A percentile compares a stretch with the other conserved stretches of the same genome.
phyloP scores from a whole-genome alignment of 2,888 invertebrate genomes.

The Synanthedon myopaeformis region DNA sequence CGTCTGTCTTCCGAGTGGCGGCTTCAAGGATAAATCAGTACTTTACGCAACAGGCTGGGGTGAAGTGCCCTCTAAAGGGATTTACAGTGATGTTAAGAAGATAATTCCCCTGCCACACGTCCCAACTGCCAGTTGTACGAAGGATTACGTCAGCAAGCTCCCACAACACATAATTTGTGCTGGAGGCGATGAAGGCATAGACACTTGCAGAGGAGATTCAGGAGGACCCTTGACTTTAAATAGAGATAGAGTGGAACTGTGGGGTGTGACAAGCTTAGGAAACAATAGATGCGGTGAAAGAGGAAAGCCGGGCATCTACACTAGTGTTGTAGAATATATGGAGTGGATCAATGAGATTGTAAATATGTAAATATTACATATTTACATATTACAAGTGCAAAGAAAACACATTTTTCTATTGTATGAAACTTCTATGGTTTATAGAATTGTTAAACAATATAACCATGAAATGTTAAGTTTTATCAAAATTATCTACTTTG shows the following conservation, averaged over 20 bases:
- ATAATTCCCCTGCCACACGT: slow-evolving; percentile 28
- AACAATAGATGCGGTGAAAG: slow-evolving; percentile 26
- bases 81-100: slow-evolving; percentile 30
- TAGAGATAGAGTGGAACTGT: slow-evolving; percentile 20
- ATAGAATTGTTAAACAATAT: too few species aligned
- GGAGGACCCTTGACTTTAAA: slow-evolving; percentile 35
- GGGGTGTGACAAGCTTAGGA: slow-evolving; percentile 37
- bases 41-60: slow-evolving; percentile 39
- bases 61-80: slow-evolving; percentile 14
- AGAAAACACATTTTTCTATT: background rate
- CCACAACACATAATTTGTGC: slow-evolving; percentile 33
- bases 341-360: slow-evolving; percentile 23
- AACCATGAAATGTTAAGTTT: too few species aligned
- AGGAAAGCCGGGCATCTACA: slow-evolving; percentile 35
- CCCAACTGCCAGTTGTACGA: slow-evolving; percentile 16
- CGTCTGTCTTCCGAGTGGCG: slow-evolving; percentile 28
- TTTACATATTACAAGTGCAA: too few species aligned
- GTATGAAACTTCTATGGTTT: too few species aligned
- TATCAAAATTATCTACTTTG: too few species aligned
- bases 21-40: slow-evolving; percentile 8
- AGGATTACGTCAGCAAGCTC: slow-evolving; percentile 15
- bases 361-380: background rate
- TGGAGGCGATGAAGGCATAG: slow-evolving; percentile 29
- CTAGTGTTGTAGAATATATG: slow-evolving; percentile 27
- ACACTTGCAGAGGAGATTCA: slow-evolving; percentile 42